These are phyloP conservation scores for Lasioglossum leucozonium DNA, from an alignment of 2,888 invertebrate species.

Conservation along the genomic window DNA sequence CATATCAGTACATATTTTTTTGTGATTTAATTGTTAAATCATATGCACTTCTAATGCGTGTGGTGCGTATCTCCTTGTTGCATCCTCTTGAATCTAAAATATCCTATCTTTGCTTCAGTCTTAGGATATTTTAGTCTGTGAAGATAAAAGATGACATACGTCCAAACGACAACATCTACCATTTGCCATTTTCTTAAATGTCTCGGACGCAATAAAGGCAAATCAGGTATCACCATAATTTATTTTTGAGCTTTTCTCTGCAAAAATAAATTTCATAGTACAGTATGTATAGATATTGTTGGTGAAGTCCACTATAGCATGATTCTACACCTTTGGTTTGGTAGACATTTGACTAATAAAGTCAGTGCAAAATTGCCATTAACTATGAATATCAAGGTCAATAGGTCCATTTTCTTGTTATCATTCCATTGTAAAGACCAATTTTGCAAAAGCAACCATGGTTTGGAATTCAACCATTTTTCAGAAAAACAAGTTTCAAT, in stretches of 20 bases:
- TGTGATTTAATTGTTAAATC: slow-evolving; percentile 1
- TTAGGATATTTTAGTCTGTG: background rate
- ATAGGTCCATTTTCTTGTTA: too few relatives aligned
- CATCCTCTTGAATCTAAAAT: background rate
- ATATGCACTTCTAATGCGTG: background rate
- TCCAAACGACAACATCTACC: fast-evolving
- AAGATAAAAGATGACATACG: background rate
- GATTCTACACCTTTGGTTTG: too few relatives aligned
- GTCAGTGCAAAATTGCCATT: too few relatives aligned
- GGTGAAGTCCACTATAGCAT: background rate
- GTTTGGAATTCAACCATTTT: too few relatives aligned
- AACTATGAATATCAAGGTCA: too few relatives aligned
- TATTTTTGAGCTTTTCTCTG: slow-evolving; percentile 66
- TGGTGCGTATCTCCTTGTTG: background rate
- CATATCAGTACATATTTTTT: slow-evolving; percentile 23
- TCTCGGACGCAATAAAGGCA: background rate
- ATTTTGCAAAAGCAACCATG: too few relatives aligned
- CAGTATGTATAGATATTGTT: slow-evolving; percentile 34
- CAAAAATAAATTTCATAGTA: slow-evolving; percentile 53
- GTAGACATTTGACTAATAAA: too few relatives aligned
- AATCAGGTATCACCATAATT: background rate
- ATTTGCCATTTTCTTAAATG: too few relatives aligned
- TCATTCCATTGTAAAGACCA: too few relatives aligned
- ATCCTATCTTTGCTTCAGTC: background rate
- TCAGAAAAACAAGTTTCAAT: too few relatives aligned